These are phyloP conservation scores for Melospiza georgiana DNA, from an alignment of 2,113 vertebrate species.

Conservation along the genomic window DNA sequence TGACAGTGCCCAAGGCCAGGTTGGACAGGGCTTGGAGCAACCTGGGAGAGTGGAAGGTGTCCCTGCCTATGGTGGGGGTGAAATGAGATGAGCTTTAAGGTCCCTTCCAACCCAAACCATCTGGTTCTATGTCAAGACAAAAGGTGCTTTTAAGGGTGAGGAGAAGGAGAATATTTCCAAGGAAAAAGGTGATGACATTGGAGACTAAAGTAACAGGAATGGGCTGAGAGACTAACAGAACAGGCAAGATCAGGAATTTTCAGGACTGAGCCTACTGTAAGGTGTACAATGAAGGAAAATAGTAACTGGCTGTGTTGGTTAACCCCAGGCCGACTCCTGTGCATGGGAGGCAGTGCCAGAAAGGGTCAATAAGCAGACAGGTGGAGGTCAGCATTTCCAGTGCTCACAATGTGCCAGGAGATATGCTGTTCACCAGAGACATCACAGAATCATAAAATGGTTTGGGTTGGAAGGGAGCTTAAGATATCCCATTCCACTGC, in stretches of 20 bases:
- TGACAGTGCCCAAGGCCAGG: background rate
- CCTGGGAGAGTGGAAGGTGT: background rate
- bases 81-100: background rate
- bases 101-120: background rate
- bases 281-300: background rate
- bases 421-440: background rate
- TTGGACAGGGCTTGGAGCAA: fast-evolving
- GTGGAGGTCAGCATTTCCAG: background rate
- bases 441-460: background rate
- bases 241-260: background rate
- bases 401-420: background rate
- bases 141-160: background rate
- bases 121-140: background rate
- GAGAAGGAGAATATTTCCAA: background rate
- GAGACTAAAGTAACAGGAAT: background rate
- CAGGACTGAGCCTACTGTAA: background rate
- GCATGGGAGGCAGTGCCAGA: background rate
- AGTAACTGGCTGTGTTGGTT: background rate
- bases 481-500: background rate
- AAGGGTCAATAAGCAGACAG: background rate
- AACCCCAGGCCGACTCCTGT: background rate
- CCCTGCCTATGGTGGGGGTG: background rate
- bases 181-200: fast-evolving
- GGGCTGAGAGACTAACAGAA: background rate
- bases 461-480: background rate